Conservation (phyloP, 2,888 invertebrate species). For the Drosophila recens region DNA sequence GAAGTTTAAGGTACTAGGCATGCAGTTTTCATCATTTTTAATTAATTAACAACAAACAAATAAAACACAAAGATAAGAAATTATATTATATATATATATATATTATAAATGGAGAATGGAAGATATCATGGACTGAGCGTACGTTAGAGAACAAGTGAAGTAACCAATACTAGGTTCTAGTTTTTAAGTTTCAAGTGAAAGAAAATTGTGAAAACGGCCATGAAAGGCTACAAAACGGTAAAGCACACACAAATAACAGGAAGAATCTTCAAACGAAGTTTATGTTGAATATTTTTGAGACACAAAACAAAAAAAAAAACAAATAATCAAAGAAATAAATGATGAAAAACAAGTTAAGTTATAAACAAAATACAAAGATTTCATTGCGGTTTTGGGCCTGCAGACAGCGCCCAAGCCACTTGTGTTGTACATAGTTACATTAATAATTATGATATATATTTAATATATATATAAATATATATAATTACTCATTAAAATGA, state of each 20-base stretch:
- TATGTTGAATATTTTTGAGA: slow-evolving; percentile 67
- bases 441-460: slow-evolving; percentile 68
- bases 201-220: slow-evolving; percentile 64
- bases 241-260: slow-evolving; percentile 58
- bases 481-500: slow-evolving; percentile 70
- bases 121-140: slow-evolving; percentile 84
- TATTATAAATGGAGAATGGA: slow-evolving; percentile 49
- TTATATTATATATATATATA: slow-evolving; percentile 43
- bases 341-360: slow-evolving; percentile 58
- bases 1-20: slow-evolving; percentile 36
- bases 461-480: slow-evolving; percentile 50
- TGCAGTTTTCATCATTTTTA: slow-evolving; percentile 70
- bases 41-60: slow-evolving; percentile 53
- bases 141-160: slow-evolving; percentile 67
- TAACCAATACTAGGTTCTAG: slow-evolving; percentile 73
- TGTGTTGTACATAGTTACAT: slow-evolving; percentile 79
- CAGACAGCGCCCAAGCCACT: slow-evolving; percentile 38
- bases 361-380: slow-evolving; percentile 75
- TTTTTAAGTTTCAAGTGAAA: slow-evolving; percentile 63
- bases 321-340: slow-evolving; percentile 31
- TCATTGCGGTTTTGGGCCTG: slow-evolving; percentile 60
- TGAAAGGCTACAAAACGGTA: slow-evolving; percentile 50
- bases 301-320: slow-evolving; percentile 27
- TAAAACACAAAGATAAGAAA: slow-evolving; percentile 30
- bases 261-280: slow-evolving; percentile 27